Percentiles rank a stretch among this genome's conserved stretches.
phyloP scores from a whole-genome alignment of 2,113 vertebrate genomes.

The Halcyon malimbica region DNA sequence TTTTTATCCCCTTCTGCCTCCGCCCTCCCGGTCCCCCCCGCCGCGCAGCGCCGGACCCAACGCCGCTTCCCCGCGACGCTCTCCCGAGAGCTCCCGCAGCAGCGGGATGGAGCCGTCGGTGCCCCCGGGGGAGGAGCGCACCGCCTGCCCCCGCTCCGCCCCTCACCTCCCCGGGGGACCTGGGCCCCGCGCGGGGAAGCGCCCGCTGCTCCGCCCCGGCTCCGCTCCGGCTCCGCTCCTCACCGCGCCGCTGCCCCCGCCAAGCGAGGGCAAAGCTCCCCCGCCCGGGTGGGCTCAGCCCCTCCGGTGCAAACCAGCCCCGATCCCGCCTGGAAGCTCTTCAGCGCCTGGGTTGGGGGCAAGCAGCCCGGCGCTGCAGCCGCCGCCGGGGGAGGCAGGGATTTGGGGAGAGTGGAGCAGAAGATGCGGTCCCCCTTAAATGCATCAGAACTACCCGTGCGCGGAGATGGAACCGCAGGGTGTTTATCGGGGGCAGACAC shows the following conservation, averaged over 20 bases:
- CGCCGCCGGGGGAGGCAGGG: neutral
- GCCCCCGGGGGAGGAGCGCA: neutral
- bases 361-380: neutral
- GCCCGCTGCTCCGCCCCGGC: neutral
- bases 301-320: neutral
- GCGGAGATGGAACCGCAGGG: neutral
- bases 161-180: neutral
- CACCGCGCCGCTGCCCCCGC: neutral
- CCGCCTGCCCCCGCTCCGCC: neutral
- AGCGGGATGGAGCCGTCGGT: neutral
- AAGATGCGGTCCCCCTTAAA: neutral
- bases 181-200: neutral
- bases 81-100: neutral
- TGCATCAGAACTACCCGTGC: neutral
- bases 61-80: neutral
- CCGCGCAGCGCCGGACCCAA: neutral
- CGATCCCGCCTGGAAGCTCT: no score
- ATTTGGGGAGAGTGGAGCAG: neutral
- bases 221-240: neutral
- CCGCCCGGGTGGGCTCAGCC: neutral
- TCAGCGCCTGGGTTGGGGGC: neutral
- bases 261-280: fast-evolving
- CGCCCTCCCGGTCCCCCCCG: neutral
- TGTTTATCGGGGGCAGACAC: neutral
- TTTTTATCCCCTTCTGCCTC: slow-evolving; percentile 28